Evolutionary conservation across 2,113 vertebrate species (phyloP), one percentile per base, ranked within the genome.

Genomic region (Hippocampus comes): DNA sequence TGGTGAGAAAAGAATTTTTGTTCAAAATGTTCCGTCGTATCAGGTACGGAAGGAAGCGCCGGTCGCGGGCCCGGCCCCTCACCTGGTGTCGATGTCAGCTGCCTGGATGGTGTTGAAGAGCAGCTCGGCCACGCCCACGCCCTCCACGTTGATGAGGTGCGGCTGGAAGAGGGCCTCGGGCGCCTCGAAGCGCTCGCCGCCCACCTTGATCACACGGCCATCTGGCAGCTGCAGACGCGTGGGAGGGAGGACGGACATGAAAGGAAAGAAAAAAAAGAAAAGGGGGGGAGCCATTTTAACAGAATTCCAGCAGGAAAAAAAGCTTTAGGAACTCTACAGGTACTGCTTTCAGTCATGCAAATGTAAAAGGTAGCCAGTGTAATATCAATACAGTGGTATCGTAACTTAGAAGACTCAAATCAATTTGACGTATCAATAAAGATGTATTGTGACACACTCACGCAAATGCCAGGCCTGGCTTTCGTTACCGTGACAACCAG

Each of bases 71-170:
- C 46, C 10, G 14, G 46, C 14, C 23, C 49, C 75, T 87, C 88
- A 98, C 97, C 97, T 97, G 87, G 97, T 99, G 79, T 99, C 97
- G 38, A 99, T 99, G 80, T 99, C 97, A 59, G 97, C 97, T 0
- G 97, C 97, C 70, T 99, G 95, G 86, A 99, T 99, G 90, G 97
- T 99, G 92, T 99, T 99, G 86, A 99, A 99, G 85, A 99, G 94
- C 82, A 99, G 87, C 73, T 99, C 97, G 9, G 97, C 97, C 87
- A 99, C 97, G 73, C 97, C 97, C 20, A 98, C 96, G 0, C 97
- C 96, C 85, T 99, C 97, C 1, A 99, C 97, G 1, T 99, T 98
- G 93, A 99, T 99, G 92, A 99, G 93, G 84, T 99, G 97, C 82
- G 97, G 97, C 90, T 99, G 97, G 91, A 99, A 99, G 69, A 99